Base-by-base conservation (phyloP, 2,888 invertebrate species). In the Campoplex capitator region DNA sequence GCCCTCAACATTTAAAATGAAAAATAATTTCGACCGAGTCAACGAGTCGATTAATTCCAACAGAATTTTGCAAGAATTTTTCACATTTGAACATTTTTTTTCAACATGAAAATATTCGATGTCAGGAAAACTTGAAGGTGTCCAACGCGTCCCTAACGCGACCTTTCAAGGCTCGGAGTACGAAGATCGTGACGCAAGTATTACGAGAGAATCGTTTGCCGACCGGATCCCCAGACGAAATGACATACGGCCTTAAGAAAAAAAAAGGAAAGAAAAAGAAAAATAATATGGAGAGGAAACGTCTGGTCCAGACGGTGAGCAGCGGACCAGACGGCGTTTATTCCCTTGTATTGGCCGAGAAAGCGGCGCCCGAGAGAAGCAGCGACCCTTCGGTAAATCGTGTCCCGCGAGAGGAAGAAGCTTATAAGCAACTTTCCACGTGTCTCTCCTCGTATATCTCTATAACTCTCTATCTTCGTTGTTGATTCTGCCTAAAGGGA, bases 371-470 rank as follows among this genome's bases (percentile, higher is more conserved):
- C 38, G 51, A 28, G 70, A 18, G 56, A 58, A 67, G 56, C 62
- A 67, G 56, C 62, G 58, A 48, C 51, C 77, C 83, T 71, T 77
- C 83, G 77, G 83, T 73, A 78, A 83, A 67, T 70, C 76, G 45
- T 75, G 28, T 8, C 16, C 38, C 28, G 76, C 35, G 54, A 62
- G 48, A 35, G 70, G 48, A 76, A 45, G 75, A 65, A 56, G 71
- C 58, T 83, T 65, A 71, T 56, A 28, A 83, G 16, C 62, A 65
- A 70, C 51, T 77, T 83, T 83, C 70, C 65, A 62, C 67, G 48
- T 38, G 78, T 54, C 56, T 79, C 6, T 23, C 23, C 23, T 18
- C 38, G 51, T 35, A 68, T 56, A 67, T 51, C 68, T 70, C 71
- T 32, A 48, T 54, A 71, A 58, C 45, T 8, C 77, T 79, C 79